Percentiles rank a stretch among this genome's conserved stretches.
phyloP scores from a whole-genome alignment of 2,113 vertebrate species.

The Corvus hawaiiensis region DNA sequence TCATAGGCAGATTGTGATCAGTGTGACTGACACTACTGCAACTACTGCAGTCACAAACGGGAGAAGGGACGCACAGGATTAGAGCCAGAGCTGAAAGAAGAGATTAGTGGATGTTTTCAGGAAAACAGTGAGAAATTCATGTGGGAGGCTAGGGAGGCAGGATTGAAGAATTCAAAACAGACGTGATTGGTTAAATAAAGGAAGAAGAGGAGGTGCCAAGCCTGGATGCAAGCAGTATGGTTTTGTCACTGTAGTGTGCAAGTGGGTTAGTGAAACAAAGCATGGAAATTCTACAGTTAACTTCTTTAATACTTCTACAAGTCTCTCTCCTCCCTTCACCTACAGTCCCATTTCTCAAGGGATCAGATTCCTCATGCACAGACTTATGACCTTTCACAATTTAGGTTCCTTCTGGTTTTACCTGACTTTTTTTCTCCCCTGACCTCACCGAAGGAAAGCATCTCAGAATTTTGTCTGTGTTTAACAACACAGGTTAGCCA shows the following conservation, averaged over 20 bases:
- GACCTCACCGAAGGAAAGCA: neutral
- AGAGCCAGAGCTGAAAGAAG: neutral
- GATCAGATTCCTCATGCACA: neutral
- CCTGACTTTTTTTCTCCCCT: neutral
- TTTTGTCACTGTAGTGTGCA: neutral
- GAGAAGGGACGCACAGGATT: neutral
- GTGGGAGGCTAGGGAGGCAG: neutral
- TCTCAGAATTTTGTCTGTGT: neutral
- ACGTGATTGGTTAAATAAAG: neutral
- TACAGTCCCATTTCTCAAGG: neutral
- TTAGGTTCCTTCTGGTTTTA: neutral
- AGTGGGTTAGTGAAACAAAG: neutral
- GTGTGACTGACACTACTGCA: neutral
- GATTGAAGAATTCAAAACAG: neutral
- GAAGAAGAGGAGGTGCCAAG: neutral
- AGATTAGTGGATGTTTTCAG: neutral
- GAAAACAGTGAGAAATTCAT: neutral
- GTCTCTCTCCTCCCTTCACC: neutral
- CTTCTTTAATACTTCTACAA: neutral
- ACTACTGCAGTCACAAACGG: neutral
- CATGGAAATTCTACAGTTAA: neutral
- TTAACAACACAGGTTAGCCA: neutral
- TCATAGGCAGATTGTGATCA: neutral
- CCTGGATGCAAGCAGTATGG: neutral
- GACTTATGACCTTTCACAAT: neutral